Conservation (phyloP, 2,113 vertebrate genomes). For the Neogobius melanostomus region DNA sequence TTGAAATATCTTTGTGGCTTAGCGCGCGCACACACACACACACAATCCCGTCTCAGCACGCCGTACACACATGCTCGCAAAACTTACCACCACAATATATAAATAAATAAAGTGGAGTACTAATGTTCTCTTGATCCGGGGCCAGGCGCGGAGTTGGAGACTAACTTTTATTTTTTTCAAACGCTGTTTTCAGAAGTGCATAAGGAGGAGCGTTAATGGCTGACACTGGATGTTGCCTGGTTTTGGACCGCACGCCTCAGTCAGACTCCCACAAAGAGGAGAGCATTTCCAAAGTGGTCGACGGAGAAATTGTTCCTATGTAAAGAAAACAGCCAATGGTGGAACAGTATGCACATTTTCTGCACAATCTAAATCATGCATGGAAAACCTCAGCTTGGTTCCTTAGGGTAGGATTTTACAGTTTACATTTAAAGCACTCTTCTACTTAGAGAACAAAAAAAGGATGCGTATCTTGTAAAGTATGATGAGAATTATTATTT, state of each 20-base stretch:
- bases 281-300: constrained; percentile 35
- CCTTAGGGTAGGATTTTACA: too few species aligned
- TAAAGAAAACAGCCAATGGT: constrained; percentile 28
- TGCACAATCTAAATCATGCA: constrained; percentile 6
- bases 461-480: too few species aligned
- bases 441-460: too few species aligned
- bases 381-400: not conserved
- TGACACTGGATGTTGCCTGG: constrained; percentile 64
- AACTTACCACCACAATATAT: constrained; percentile 68
- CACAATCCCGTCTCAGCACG: constrained; percentile 37
- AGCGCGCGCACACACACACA: constrained; percentile 69
- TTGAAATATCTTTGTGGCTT: constrained; percentile 86
- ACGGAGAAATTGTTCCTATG: constrained; percentile 46
- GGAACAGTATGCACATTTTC: not conserved
- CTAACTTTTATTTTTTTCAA: constrained; percentile 66
- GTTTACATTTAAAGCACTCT: too few species aligned
- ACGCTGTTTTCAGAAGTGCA: constrained; percentile 70
- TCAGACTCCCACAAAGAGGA: constrained; percentile 56
- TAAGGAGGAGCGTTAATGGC: constrained; percentile 67
- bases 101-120: constrained; percentile 78
- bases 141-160: constrained; percentile 72
- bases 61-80: constrained; percentile 43
- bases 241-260: constrained; percentile 19
- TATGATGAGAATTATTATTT: too few species aligned
- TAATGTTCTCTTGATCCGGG: constrained; percentile 75